Evolutionary conservation across 2,888 invertebrate species (phyloP).

Genomic region (Marasmarcha lunaedactyla): DNA sequence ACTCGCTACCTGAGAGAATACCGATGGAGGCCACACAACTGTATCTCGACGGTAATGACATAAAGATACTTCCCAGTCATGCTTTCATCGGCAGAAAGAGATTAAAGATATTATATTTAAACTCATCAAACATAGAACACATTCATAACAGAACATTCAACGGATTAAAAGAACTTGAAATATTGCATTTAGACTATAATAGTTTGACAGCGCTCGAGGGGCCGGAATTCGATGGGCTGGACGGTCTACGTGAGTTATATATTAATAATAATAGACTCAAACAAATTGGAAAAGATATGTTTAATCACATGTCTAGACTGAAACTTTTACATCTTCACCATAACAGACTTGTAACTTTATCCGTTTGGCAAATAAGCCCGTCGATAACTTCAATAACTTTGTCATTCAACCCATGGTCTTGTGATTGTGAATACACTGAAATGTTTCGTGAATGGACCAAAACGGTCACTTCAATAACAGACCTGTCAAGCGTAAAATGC

Average conservation of each 20-base stretch:
- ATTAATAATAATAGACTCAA: slow-evolving; percentile 81
- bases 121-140: slow-evolving; percentile 81
- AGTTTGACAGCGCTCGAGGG: slow-evolving; percentile 77
- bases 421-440: slow-evolving; percentile 84
- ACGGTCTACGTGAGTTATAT: slow-evolving; percentile 77
- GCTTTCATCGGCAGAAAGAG: slow-evolving; percentile 88
- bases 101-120: slow-evolving; percentile 80
- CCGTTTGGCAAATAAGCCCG: slow-evolving; percentile 79
- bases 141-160: slow-evolving; percentile 88
- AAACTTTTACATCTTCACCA: slow-evolving; percentile 77
- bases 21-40: slow-evolving; percentile 93
- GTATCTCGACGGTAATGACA: slow-evolving; percentile 86
- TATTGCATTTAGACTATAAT: slow-evolving; percentile 82
- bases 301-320: slow-evolving; percentile 74
- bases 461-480: slow-evolving; percentile 74
- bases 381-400: slow-evolving; percentile 75
- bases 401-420: slow-evolving; percentile 83
- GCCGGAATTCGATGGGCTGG: slow-evolving; percentile 84
- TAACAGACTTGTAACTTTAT: slow-evolving; percentile 76
- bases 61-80: slow-evolving; percentile 81
- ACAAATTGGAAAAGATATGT: slow-evolving; percentile 78
- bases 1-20: slow-evolving; percentile 81
- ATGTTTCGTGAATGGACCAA: slow-evolving; percentile 82
- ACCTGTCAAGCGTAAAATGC: slow-evolving; percentile 75
- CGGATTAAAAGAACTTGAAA: slow-evolving; percentile 81